Evolutionary conservation across 2,888 invertebrate genomes (phyloP).

Genomic region (Hyposoter dolosus): DNA sequence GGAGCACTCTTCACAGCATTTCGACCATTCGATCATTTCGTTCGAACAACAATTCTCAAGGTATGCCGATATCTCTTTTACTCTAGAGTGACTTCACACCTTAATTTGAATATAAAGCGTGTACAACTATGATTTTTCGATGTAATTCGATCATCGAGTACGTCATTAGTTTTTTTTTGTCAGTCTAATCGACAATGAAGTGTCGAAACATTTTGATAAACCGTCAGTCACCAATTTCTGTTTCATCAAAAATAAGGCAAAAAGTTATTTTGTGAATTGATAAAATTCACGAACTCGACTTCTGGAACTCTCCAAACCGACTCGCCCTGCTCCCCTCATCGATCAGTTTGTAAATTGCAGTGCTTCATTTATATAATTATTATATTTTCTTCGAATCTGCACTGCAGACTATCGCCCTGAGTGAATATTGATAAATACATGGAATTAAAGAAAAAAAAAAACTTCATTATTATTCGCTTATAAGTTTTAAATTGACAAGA

Average conservation of each 20-base stretch:
- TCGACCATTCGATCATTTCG: too few species aligned
- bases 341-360: conserved; percentile 70
- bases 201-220: conserved; percentile 33
- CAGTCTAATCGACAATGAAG: conserved; percentile 21
- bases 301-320: conserved; percentile 5
- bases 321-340: conserved; percentile 2
- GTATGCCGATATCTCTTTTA: too few species aligned
- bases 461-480: not conserved
- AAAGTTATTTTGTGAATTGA: not conserved
- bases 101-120: conserved; percentile 19
- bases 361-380: conserved; percentile 64
- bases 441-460: conserved; percentile 55
- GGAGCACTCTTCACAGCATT: too few species aligned
- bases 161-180: conserved; percentile 15
- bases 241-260: not conserved
- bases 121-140: conserved; percentile 26
- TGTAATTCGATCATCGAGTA: conserved; percentile 16
- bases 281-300: conserved; percentile 9
- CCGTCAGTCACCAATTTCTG: conserved; percentile 19
- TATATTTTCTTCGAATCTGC: conserved; percentile 60
- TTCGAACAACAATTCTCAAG: too few species aligned
- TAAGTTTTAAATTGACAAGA: not conserved
- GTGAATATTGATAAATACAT: conserved; percentile 63
- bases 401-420: conserved; percentile 56
- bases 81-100: not conserved